Evolutionary conservation across 2,113 vertebrate species (phyloP).

Genomic region (Ranitomeya imitator): DNA sequence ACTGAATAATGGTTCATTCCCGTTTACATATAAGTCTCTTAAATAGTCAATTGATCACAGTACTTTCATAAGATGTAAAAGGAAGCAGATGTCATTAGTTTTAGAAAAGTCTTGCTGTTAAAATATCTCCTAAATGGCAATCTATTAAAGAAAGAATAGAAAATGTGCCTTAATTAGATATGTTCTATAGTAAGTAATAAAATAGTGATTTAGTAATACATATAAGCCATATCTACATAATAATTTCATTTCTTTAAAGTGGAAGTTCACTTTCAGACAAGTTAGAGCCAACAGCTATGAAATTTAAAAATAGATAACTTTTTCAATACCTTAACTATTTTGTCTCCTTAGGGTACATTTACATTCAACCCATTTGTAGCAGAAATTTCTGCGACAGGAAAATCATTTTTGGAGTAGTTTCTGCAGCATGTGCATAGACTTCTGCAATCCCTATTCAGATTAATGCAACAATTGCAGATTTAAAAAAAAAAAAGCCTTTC

Average conservation of each 20-base stretch:
- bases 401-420: background rate
- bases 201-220: background rate
- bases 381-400: background rate
- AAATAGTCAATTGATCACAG: slow-evolving; percentile 14
- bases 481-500: too few species aligned
- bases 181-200: background rate
- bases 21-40: background rate
- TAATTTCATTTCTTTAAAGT: background rate
- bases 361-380: background rate
- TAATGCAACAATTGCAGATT: too few species aligned
- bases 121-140: background rate
- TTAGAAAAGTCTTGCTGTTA: slow-evolving; percentile 1
- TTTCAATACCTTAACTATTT: background rate
- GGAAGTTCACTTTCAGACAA: background rate
- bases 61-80: background rate
- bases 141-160: background rate
- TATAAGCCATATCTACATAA: background rate
- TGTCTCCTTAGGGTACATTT: background rate
- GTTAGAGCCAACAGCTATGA: background rate
- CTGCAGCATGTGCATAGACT: background rate
- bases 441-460: background rate
- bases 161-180: background rate
- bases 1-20: background rate
- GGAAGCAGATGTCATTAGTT: slow-evolving; percentile 18
- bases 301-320: background rate